phyloP scores from a whole-genome alignment of 2,113 vertebrate genomes.

The Machaerirhynchus nigripectus region DNA sequence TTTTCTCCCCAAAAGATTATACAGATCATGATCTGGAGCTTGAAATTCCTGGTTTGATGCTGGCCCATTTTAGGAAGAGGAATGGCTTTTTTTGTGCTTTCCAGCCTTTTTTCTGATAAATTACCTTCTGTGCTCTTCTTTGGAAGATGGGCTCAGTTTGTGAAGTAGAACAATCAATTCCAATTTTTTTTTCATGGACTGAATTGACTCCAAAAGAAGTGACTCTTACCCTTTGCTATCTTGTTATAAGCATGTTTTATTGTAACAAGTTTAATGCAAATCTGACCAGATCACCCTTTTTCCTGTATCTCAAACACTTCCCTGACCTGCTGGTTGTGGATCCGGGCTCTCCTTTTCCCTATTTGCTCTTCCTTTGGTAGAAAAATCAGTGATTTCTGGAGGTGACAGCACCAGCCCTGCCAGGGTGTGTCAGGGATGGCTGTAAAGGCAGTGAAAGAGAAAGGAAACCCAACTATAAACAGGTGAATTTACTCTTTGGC shows the following conservation, averaged over 20 bases:
- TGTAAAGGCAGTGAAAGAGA: background rate
- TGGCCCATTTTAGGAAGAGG: background rate
- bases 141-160: background rate
- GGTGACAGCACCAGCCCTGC: background rate
- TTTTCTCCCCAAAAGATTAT: background rate
- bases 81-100: background rate
- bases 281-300: background rate
- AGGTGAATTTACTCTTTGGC: background rate
- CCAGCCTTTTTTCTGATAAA: background rate
- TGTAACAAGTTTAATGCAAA: background rate
- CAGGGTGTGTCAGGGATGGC: background rate
- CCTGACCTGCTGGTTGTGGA: background rate
- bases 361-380: background rate
- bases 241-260: background rate
- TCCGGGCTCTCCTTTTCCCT: background rate
- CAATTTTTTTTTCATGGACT: background rate
- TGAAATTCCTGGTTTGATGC: background rate
- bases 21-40: background rate
- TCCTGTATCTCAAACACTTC: background rate
- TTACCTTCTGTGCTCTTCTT: background rate
- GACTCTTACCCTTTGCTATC: background rate
- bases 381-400: background rate
- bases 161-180: background rate
- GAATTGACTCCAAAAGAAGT: background rate
- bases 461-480: background rate